A percentile compares a stretch with the other conserved stretches of the same genome.
Evolutionary conservation across 2,113 vertebrate species (phyloP).

Genomic region (Labeo rohita): DNA sequence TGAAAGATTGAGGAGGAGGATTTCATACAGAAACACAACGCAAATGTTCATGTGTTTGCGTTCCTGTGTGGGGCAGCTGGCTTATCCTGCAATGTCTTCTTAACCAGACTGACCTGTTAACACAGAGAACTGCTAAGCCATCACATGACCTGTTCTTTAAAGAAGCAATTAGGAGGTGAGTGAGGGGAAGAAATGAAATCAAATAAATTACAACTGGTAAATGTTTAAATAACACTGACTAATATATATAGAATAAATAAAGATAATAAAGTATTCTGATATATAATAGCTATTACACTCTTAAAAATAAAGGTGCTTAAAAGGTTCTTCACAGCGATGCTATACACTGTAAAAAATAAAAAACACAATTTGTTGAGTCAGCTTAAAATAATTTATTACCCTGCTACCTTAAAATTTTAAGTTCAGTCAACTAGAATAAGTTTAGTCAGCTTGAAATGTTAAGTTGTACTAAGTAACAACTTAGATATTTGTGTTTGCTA

Average conservation of each 20-base stretch:
- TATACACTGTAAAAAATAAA: no score
- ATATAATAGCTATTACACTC: no score
- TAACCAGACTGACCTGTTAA: slow-evolving; percentile 49
- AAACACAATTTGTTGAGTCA: no score
- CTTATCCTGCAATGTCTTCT: slow-evolving; percentile 66
- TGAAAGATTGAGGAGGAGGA: not conserved
- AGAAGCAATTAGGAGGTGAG: not conserved
- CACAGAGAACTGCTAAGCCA: slow-evolving; percentile 35
- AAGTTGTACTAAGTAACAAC: no score
- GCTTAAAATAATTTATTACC: no score
- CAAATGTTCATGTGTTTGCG: not conserved
- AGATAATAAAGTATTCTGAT: not conserved
- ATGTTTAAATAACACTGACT: not conserved
- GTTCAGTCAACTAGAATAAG: no score
- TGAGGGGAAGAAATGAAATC: not conserved
- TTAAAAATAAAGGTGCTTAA: no score
- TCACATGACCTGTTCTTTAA: slow-evolving; percentile 62
- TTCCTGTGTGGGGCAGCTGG: slow-evolving; percentile 34
- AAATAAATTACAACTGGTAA: not conserved
- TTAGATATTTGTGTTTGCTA: no score
- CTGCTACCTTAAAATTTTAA: no score
- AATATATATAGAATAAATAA: not conserved
- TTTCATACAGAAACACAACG: slow-evolving; percentile 31
- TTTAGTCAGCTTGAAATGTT: no score
- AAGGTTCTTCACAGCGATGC: no score